Base-by-base conservation (phyloP, 2,113 vertebrate species). In the Pelecanus crispus region DNA sequence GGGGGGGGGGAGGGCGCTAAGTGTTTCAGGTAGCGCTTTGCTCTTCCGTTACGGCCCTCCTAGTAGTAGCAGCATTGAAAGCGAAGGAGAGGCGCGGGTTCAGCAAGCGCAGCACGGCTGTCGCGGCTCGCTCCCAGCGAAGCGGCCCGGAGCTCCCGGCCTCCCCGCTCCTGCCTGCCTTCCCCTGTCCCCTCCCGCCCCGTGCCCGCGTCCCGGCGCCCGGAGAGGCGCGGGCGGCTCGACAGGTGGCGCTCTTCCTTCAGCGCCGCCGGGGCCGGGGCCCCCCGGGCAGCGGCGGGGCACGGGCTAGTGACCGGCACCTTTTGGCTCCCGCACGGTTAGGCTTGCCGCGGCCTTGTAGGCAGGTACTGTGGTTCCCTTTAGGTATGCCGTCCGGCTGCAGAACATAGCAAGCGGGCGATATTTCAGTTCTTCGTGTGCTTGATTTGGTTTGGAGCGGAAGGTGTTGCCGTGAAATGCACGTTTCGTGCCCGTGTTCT, bases 351-450 rank as follows among this genome's bases (percentile, higher is more conserved):
- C 5, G 26, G 2, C 25, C 21, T 9, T 16, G 7, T 3, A 2
- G 50, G 59, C 52, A 11, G 68, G 40, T 25, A 44, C 61, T 5
- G 7, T 2, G 56, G 16, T 7, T 11, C 11, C 49, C 7, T 4
- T 3, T 34, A 13, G 68, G 10, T 28, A 0, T 10, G 3, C 7
- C 5, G 4, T 4, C 24, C 42, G 1, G 31, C 31, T 31, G 7
- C 45, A 11, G 21, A 32, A 1, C 21, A 0, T 2, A 6, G 45
- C 40, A 2, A 20, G 36, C 6, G 5, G 29, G 8, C 2, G 5
- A 1, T 13, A 2, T 8, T 44, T 13, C 3, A 1, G 40, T 18
- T 40, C n/a, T 13, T 9, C 1, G 3, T 1, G 42, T 3, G 0
- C 17, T 19, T 1, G 50, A 5, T 5, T 19, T 15, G 70, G 25